Evolutionary conservation across 2,113 vertebrate genomes (phyloP), one percentile per base, ranked within the genome.

Genomic region (Cynocephalus volans): DNA sequence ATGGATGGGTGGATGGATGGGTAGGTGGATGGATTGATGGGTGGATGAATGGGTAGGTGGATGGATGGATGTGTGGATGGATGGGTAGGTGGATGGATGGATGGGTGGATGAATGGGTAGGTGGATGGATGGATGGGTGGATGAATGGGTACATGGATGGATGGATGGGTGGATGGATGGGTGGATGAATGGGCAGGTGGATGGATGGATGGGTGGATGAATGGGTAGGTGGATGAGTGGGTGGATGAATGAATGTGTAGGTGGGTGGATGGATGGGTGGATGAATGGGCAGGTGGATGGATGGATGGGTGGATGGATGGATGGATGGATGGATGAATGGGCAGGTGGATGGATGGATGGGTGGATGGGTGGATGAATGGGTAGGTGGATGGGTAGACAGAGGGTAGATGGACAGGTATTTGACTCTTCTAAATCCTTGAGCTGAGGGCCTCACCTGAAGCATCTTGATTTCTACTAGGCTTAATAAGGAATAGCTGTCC

Each of bases 101-200:
- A 5, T 41, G 7, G 21, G 7, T 67, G 23, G 3, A 2, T 31
- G 5, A 8, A 6, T 67, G 69, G 21, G 1, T 52, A 12, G 23
- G 23, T 50, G 19, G 23, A 0, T 58, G 52, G 1, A 17, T 26
- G 2, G 4, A 4, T 79, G 28, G 0, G 1, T 19, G 72, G 28
- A 7, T 56, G 2, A 54, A 8, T 28, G 19, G 31, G 4, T 58
- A 14, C 13, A 7, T n/a, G 5, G 0, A 0, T 12, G 23, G 1
- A 15, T n/a, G 26, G 11, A 4, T 45, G 33, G 19, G 1, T 13
- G 7, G 13, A 0, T 79, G 19, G 17, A 3, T 76, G 75, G 31
- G 52, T 81, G 41, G 41, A 41, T 41, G 41, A 4, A 41, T 41
- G 41, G 41, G 41, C 4, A 41, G 41, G 41, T 41, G 41, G 41